A percentile compares a stretch with the other conserved stretches of the same genome.
Conservation (phyloP, 2,113 vertebrate species). For the Mohoua ochrocephala region DNA sequence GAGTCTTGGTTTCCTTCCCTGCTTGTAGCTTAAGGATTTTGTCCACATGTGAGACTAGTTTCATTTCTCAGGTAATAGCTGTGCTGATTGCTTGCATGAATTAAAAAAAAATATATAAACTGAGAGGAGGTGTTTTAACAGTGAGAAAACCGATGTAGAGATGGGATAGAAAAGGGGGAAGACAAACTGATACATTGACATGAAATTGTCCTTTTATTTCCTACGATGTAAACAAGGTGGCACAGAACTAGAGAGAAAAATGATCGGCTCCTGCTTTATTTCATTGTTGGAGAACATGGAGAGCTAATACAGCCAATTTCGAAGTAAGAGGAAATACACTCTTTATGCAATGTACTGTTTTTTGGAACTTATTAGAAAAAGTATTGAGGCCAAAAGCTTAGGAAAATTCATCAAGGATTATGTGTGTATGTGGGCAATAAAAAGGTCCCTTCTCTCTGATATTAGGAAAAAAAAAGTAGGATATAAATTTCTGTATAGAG, state of each 20-base stretch:
- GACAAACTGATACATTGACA: neutral
- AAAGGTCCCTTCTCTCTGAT: neutral
- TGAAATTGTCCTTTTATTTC: neutral
- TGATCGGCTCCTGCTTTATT: neutral
- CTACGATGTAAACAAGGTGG: neutral
- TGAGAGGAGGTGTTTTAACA: neutral
- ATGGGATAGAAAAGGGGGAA: neutral
- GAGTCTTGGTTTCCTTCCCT: constrained; percentile 30
- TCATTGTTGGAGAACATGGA: neutral
- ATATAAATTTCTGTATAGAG: neutral
- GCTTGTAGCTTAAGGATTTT: constrained; percentile 24
- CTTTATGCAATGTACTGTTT: neutral
- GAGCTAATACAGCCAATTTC: neutral
- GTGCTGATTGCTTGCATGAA: neutral
- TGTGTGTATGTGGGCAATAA: neutral
- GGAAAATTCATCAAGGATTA: neutral
- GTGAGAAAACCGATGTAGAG: neutral
- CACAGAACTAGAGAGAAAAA: neutral
- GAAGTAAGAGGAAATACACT: neutral
- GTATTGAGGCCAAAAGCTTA: neutral
- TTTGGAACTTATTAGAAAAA: neutral
- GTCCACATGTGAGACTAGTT: neutral
- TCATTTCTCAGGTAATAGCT: neutral
- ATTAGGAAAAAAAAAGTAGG: neutral
- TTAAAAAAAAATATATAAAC: neutral